Evolutionary conservation across 2,797 vertebrate species (phyloP), one percentile per base, ranked within the genome.

Genomic region (Cyprinodon diabolis): DNA sequence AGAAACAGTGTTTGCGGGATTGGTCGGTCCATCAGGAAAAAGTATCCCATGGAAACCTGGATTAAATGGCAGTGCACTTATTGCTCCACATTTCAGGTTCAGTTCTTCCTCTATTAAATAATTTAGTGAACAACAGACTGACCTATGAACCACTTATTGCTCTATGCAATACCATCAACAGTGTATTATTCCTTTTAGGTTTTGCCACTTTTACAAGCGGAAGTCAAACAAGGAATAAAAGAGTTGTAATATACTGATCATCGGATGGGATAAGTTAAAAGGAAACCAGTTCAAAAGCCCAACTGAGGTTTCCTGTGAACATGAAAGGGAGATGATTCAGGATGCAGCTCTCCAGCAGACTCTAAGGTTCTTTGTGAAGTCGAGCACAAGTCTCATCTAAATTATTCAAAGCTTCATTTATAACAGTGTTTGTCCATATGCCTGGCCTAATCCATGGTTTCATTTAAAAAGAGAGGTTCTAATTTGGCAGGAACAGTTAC

Each of bases 341-440:
- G 62, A 69, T 75, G 75, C 65, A 84, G 74, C 40, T 63, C 13
- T 35, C 82, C 65, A 69, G 72, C 79, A 75, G 63, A 73, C 71
- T 35, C 62, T 43, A 74, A 65, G 65, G 62, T 66, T 80, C 68
- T 69, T 74, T 68, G 74, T 62, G 62, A 55, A 85, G 74, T 71
- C 72, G 65, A 80, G 70, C 17, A 6, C 52, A 0, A 58, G 63
- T 82, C 79, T 58, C 79, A 71, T 78, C 86, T 93, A 77, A 92
- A 92, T 91, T 80, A 92, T 93, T 92, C 77, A 72, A 72, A 72
- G 70, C 79, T 74, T 60, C 37, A 55, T 56, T 78, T 67, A 68
- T 56, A 66, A 55, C 48, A 63, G 10, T 78, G 66, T 68, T 15
- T 69, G 55, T 55, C 19, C 63, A 66, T 63, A 68, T 47, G 78